Conservation (phyloP, 2,888 invertebrate genomes). For the Thalpophila matura region DNA sequence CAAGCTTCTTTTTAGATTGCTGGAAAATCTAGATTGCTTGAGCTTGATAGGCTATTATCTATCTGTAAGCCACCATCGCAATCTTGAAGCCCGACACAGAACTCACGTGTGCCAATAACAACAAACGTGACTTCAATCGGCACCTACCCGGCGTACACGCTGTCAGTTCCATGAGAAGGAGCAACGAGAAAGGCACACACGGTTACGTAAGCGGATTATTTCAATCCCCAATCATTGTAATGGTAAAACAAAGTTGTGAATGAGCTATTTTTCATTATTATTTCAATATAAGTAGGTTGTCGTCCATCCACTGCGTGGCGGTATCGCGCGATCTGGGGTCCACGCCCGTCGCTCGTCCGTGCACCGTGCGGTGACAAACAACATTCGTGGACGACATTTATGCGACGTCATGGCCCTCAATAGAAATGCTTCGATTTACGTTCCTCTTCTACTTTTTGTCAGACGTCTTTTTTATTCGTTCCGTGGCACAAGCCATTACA, state of each 20-base stretch:
- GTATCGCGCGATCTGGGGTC: constrained; percentile 79
- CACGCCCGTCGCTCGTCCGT: constrained; percentile 55
- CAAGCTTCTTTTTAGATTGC: constrained; percentile 35
- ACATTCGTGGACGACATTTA: constrained; percentile 85
- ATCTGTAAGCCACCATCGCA: constrained; percentile 45
- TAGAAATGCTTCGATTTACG: constrained; percentile 87
- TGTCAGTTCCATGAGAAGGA: constrained; percentile 46
- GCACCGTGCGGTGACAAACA: constrained; percentile 86
- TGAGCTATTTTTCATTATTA: constrained; percentile 79
- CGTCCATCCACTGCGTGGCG: constrained; percentile 68
- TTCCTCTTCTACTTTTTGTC: constrained; percentile 80
- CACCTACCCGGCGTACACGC: constrained; percentile 47
- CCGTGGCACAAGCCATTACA: constrained; percentile 73
- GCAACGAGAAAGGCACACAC: constrained; percentile 32
- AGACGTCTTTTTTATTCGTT: constrained; percentile 79
- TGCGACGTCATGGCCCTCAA: constrained; percentile 88
- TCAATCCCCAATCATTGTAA: constrained; percentile 61
- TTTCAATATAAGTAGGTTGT: constrained; percentile 69
- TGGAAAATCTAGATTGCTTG: constrained; percentile 50
- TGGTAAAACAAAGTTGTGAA: constrained; percentile 70
- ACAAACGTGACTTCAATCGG: constrained; percentile 59
- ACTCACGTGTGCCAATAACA: constrained; percentile 62
- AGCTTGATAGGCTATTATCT: constrained; percentile 52
- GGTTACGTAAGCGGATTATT: constrained; percentile 59
- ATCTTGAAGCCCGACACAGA: constrained; percentile 51